Percentiles rank a stretch among this genome's conserved stretches.
Conservation (phyloP, 2,888 invertebrate genomes). For the Drosophila subquinaria region DNA sequence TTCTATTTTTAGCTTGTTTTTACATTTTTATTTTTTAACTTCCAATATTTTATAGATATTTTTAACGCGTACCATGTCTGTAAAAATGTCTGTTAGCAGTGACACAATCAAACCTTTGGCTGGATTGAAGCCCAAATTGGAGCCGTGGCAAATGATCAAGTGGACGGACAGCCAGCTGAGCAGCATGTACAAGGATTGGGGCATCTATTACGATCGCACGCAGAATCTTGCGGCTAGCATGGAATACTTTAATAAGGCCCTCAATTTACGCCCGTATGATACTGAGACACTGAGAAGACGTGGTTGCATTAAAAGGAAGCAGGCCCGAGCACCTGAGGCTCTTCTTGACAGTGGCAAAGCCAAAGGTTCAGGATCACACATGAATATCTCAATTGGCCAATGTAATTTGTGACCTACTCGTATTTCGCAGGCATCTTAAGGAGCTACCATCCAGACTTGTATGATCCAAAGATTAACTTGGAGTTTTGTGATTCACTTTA, state of each 20-base stretch:
- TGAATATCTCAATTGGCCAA: neutral
- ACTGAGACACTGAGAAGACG: constrained; percentile 66
- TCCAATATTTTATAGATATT: constrained; percentile 13
- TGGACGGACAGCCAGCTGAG: constrained; percentile 73
- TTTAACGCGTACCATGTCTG: constrained; percentile 3
- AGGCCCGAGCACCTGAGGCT: constrained; percentile 72
- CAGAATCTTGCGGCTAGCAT: constrained; percentile 66
- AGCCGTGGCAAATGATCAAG: constrained; percentile 75
- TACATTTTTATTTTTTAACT: constrained; percentile 14
- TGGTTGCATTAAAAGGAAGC: constrained; percentile 71
- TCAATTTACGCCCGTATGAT: constrained; percentile 68
- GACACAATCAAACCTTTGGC: constrained; percentile 3
- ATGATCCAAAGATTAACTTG: constrained; percentile 62
- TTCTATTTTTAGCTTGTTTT: constrained; percentile 6
- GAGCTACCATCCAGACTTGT: neutral
- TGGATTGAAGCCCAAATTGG: constrained; percentile 33
- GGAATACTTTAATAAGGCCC: constrained; percentile 72
- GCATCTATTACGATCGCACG: constrained; percentile 67
- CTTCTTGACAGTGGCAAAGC: constrained; percentile 73
- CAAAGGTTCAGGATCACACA: constrained; percentile 52
- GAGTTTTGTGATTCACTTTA: constrained; percentile 80
- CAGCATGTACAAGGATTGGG: constrained; percentile 82
- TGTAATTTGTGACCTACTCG: neutral
- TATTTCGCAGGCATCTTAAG: constrained; percentile 35
- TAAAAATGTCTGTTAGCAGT: constrained; percentile 3